Conservation (phyloP, 2,888 invertebrate genomes). For the Tortricodes alternella region DNA sequence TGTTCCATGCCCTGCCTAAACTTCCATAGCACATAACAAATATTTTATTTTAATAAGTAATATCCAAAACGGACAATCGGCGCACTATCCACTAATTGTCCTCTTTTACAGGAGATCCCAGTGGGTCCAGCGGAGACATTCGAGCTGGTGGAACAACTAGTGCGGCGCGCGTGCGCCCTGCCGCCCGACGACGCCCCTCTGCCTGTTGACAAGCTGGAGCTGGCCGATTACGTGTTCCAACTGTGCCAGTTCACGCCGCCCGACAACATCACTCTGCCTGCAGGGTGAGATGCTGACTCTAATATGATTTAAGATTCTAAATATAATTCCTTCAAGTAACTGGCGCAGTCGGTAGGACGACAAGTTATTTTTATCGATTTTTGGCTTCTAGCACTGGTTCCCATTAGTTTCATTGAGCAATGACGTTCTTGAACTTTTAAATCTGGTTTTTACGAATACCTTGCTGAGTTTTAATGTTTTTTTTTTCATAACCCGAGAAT, state of each 20-base stretch:
- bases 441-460: no score
- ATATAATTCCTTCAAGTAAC: no score
- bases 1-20: no score
- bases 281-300: conserved; percentile 83
- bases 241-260: conserved; percentile 96
- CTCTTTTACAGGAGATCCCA: conserved; percentile 86
- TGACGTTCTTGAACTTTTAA: no score
- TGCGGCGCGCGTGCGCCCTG: conserved; percentile 91
- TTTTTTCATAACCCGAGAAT: no score
- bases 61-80: no score
- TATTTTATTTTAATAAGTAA: no score
- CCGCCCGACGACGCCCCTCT: conserved; percentile 89
- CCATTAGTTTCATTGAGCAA: no score
- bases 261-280: conserved; percentile 94
- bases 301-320: no score
- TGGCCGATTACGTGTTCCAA: conserved; percentile 95
- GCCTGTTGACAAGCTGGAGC: conserved; percentile 90
- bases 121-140: conserved; percentile 91
- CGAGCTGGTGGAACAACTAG: conserved; percentile 92
- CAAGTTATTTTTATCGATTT: not conserved
- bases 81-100: no score
- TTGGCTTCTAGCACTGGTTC: not conserved
- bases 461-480: no score
- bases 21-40: no score
- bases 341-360: not conserved